Base-by-base conservation (phyloP, 2,888 invertebrate genomes). In the Stenodema calcarata region DNA sequence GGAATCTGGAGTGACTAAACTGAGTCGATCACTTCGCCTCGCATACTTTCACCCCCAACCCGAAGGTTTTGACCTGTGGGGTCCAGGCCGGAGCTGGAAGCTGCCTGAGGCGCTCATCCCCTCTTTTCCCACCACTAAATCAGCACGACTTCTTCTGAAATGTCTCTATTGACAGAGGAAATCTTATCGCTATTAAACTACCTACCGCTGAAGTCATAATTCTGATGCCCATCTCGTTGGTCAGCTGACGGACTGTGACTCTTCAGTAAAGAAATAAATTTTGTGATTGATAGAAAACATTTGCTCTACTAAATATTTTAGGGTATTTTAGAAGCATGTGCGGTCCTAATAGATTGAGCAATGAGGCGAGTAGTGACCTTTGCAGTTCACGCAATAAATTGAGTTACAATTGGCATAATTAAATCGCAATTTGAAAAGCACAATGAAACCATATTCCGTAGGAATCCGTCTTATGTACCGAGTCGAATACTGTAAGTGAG, bases 31-130 rank as follows among this genome's bases (percentile, higher is more conserved):
- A 80, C 11, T 80, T 50, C 44, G 41, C 80, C 80, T 80, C 80
- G 80, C 54, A 80, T 54, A 80, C 80, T 80, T 80, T 80, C 80
- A 80, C 80, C 80, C 80, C 80, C 80, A 54, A 54, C 80, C 47
- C 80, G 50, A 54, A 35, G 80, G 80, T 80, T 80, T 35, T 80
- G 80, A 80, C 80, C 80, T 80, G 80, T 54, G 80, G 42, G 80
- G 54, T 54, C 80, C 80, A 28, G 73, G 35, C 4, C 18, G 7
- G 73, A 75, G 78, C 44, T 23, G 27, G 27, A 44, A 7, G 42
- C 78, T 42, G 28, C 80, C 30, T 47, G 73, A 30, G 80, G 80
- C 80, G 50, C 27, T 80, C 54, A 44, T 54, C 50, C 30, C 54
- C 42, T 18, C 50, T 30, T 30, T 12, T 14, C 1, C 54, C 23